These are phyloP conservation scores for Enteromius radiatus DNA, from an alignment of 2,797 vertebrate genomes.

Conservation along the genomic window DNA sequence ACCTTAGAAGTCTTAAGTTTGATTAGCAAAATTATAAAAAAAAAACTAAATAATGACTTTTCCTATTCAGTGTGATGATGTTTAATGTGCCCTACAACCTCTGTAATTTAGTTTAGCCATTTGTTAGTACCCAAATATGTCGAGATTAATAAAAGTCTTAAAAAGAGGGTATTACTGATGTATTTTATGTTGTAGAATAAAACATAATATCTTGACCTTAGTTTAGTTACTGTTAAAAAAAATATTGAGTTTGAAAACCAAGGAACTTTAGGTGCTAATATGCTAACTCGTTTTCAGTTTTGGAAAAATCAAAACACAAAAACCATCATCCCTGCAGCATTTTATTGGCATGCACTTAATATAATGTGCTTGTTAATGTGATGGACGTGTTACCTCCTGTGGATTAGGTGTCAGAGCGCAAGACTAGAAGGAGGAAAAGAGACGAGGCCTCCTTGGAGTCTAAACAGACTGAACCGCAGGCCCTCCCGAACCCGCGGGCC, in stretches of 20 bases:
- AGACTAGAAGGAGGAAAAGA: constrained; percentile 62
- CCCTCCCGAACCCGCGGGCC: constrained; percentile 13
- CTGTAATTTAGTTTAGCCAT: neutral
- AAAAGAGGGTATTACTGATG: neutral
- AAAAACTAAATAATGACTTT: neutral
- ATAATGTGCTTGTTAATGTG: constrained; percentile 8
- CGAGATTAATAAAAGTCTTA: neutral
- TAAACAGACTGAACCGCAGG: constrained; percentile 37
- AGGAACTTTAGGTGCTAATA: neutral
- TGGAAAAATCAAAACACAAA: neutral
- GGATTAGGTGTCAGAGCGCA: constrained; percentile 68
- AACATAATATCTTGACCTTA: neutral
- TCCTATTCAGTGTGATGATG: neutral
- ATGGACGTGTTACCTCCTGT: constrained; percentile 2
- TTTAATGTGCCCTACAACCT: neutral
- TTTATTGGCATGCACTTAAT: neutral
- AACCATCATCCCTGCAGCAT: neutral
- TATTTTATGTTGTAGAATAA: neutral
- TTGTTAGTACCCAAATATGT: neutral
- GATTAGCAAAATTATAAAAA: neutral
- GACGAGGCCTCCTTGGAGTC: constrained; percentile 57
- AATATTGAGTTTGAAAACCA: neutral
- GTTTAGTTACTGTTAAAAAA: neutral
- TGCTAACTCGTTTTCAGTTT: neutral
- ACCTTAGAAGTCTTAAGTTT: too few species aligned